A percentile compares a stretch with the other conserved stretches of the same genome.
These are phyloP conservation scores for Heterodera schachtii DNA, from an alignment of 1,140 invertebrate species.

Conservation along the genomic window DNA sequence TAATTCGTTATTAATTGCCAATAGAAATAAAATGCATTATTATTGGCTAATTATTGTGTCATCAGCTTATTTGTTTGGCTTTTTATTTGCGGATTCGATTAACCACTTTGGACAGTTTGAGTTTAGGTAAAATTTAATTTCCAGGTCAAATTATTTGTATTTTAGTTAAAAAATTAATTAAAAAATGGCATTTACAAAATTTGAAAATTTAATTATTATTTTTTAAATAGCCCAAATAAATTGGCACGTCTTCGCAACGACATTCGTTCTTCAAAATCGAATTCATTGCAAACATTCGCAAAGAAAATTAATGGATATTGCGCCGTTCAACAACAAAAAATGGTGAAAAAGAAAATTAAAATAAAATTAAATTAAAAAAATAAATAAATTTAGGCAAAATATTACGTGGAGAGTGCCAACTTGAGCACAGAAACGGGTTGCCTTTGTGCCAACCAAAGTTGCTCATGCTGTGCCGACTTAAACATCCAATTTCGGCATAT, in stretches of 20 bases:
- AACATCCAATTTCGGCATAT: neutral
- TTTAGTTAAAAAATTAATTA: too few species aligned
- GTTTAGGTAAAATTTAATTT: too few species aligned
- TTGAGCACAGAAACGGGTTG: neutral
- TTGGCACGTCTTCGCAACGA: neutral
- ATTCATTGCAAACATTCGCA: neutral
- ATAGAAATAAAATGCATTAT: too few species aligned
- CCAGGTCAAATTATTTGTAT: too few species aligned
- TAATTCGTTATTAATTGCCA: too few species aligned
- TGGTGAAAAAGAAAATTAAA: neutral
- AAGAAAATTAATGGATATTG: neutral
- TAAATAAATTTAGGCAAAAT: neutral
- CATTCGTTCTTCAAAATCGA: neutral
- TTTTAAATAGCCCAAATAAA: neutral
- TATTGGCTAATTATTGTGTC: too few species aligned
- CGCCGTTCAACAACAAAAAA: neutral
- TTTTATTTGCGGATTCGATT: too few species aligned
- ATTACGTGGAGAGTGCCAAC: neutral
- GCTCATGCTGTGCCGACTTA: neutral
- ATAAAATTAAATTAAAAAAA: too few species aligned
- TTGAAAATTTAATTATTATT: too few species aligned
- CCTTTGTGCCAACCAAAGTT: neutral
- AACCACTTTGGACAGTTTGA: too few species aligned
- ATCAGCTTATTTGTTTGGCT: too few species aligned
- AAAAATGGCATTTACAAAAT: too few species aligned